Evolutionary conservation across 1,140 invertebrate genomes (phyloP).

Genomic region (Cydia fagiglandana): DNA sequence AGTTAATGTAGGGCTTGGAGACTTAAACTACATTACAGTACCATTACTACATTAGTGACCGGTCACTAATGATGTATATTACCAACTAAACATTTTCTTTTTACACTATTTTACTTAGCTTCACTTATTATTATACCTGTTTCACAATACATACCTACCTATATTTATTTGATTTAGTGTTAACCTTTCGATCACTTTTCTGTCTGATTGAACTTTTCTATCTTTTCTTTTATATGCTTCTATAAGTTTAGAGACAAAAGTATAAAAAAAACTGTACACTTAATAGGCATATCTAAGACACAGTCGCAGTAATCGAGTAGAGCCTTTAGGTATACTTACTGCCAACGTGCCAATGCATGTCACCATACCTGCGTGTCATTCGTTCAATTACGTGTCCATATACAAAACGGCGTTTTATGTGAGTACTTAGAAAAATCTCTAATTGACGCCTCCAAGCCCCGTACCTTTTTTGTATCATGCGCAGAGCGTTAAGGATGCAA

Average conservation of each 20-base stretch:
- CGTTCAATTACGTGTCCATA: neutral
- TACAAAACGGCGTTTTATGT: neutral
- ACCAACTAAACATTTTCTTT: too few relatives aligned
- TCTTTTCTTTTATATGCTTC: too few relatives aligned
- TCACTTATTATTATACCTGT: too few relatives aligned
- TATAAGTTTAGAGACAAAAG: too few relatives aligned
- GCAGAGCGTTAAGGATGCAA: neutral
- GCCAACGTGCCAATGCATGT: neutral
- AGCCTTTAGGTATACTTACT: neutral
- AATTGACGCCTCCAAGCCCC: conserved; percentile 3
- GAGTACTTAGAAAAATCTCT: neutral
- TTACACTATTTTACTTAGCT: too few relatives aligned
- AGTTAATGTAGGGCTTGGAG: neutral
- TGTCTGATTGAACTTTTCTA: too few relatives aligned
- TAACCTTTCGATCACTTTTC: too few relatives aligned
- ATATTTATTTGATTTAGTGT: too few relatives aligned
- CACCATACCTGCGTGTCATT: neutral
- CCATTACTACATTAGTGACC: neutral
- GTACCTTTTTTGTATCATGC: neutral
- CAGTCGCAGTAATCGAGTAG: neutral
- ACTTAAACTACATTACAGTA: neutral
- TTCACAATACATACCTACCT: too few relatives aligned
- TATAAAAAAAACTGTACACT: too few relatives aligned
- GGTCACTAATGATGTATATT: neutral
- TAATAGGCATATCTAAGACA: too few relatives aligned